These are phyloP conservation scores for Melanophora roralis DNA, from an alignment of 2,888 invertebrate species.

Conservation along the genomic window DNA sequence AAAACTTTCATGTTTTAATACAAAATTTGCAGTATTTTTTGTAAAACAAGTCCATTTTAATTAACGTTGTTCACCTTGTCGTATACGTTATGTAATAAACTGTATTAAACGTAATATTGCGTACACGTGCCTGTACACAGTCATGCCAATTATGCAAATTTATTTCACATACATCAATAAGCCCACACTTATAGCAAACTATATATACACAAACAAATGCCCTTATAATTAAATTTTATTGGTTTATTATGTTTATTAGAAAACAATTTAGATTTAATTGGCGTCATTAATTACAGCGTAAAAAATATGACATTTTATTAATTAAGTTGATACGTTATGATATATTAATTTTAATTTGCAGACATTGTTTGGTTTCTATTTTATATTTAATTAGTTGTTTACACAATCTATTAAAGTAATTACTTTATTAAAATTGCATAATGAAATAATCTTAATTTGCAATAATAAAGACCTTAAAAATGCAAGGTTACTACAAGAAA, in stretches of 20 bases:
- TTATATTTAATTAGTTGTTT: slow-evolving; percentile 8
- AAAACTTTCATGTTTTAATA: too few species aligned
- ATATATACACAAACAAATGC: background rate
- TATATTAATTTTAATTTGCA: slow-evolving; percentile 38
- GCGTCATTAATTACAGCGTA: slow-evolving; percentile 30
- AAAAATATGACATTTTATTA: slow-evolving; percentile 35
- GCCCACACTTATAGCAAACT: background rate
- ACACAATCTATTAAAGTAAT: background rate
- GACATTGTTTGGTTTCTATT: slow-evolving; percentile 25
- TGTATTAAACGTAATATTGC: background rate
- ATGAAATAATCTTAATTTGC: too few species aligned
- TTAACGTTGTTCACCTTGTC: too few species aligned
- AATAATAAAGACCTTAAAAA: too few species aligned
- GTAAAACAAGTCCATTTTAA: too few species aligned
- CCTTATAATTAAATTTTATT: slow-evolving; percentile 1
- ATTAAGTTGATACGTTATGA: background rate
- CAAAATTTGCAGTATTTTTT: too few species aligned
- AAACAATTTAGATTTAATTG: slow-evolving; percentile 45
- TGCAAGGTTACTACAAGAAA: too few species aligned
- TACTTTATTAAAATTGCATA: slow-evolving; percentile 7
- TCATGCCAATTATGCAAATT: background rate
- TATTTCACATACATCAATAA: background rate
- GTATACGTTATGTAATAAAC: slow-evolving; percentile 27
- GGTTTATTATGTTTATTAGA: slow-evolving; percentile 46
- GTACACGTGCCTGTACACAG: background rate